A percentile compares a stretch with the other conserved stretches of the same genome.
phyloP scores from a whole-genome alignment of 2,113 vertebrate genomes.

The Indicator maculatus region DNA sequence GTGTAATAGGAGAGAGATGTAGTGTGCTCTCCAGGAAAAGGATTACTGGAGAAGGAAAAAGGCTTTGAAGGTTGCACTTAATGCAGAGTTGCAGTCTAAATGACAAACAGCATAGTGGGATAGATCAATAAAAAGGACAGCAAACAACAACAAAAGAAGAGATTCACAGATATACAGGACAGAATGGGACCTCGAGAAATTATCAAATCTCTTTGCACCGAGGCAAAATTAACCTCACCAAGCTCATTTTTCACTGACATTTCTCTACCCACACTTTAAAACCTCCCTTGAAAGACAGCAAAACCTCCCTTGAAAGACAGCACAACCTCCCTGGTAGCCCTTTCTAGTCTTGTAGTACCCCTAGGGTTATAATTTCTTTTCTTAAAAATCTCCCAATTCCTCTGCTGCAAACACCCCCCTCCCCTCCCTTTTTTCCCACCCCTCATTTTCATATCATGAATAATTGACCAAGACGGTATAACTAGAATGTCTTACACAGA shows the following conservation, averaged over 20 bases:
- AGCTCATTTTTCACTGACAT: not conserved
- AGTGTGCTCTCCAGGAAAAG: not conserved
- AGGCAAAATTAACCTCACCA: not conserved
- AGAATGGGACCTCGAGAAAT: not conserved
- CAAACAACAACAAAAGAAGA: not conserved
- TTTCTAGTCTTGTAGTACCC: not conserved
- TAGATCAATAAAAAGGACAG: not conserved
- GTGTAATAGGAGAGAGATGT: not conserved
- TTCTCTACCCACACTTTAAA: slow-evolving; percentile 15
- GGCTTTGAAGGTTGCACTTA: slow-evolving; percentile 10
- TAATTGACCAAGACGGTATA: not conserved
- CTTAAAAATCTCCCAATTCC: not conserved
- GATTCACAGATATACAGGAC: not conserved
- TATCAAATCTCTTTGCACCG: not conserved
- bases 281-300: not conserved
- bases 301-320: not conserved
- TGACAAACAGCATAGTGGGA: not conserved
- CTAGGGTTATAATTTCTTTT: not conserved
- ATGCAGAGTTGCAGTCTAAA: not conserved
- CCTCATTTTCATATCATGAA: not conserved
- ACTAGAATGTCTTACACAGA: not conserved
- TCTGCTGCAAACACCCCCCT: not conserved
- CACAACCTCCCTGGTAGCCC: not conserved
- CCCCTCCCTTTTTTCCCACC: not conserved
- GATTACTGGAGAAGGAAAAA: not conserved